Evolutionary conservation across 2,113 vertebrate genomes (phyloP).

Genomic region (Coreoperca whiteheadi): DNA sequence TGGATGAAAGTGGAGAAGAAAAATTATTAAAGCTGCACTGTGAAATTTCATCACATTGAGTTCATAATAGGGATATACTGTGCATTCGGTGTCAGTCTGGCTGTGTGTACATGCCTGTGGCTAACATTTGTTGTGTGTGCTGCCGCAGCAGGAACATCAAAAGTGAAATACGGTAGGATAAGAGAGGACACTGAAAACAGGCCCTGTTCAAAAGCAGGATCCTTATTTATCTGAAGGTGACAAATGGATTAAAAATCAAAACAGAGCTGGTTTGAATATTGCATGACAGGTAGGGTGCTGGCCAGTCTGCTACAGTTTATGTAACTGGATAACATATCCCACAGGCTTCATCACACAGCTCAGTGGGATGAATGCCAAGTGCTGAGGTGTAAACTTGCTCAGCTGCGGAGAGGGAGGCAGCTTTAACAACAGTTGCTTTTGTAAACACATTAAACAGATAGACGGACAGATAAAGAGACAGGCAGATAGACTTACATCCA

Average conservation of each 20-base stretch:
- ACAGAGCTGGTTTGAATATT: neutral
- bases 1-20: constrained; percentile 68
- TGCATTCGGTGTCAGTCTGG: neutral
- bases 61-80: neutral
- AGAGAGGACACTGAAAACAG: too few relatives aligned
- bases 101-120: constrained; percentile 5
- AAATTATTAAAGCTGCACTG: constrained; percentile 6
- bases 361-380: constrained; percentile 29
- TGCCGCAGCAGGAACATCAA: constrained; percentile 18
- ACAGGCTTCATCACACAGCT: constrained; percentile 33
- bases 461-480: neutral
- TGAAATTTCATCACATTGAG: neutral
- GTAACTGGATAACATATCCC: constrained; percentile 31
- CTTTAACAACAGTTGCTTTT: constrained; percentile 47
- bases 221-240: constrained; percentile 15
- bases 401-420: constrained; percentile 16
- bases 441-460: constrained; percentile 38
- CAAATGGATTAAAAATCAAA: constrained; percentile 14
- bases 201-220: neutral
- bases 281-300: neutral
- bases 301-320: constrained; percentile 27
- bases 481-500: constrained; percentile 90
- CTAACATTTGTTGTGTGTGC: neutral
- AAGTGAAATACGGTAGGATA: neutral
- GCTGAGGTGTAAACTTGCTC: constrained; percentile 44